Conservation (phyloP, 2,113 vertebrate genomes). For the Sarotherodon lohbergeri region DNA sequence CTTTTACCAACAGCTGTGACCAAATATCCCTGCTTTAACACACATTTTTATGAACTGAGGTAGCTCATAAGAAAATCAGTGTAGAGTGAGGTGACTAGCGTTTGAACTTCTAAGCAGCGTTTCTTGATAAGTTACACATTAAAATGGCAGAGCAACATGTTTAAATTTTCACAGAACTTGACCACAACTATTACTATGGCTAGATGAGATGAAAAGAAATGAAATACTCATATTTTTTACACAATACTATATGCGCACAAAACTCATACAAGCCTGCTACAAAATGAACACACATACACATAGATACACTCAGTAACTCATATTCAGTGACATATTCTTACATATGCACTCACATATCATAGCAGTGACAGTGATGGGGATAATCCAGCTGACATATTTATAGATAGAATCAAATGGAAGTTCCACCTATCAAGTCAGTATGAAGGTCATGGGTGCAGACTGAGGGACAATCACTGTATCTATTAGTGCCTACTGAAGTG, state of each 20-base stretch:
- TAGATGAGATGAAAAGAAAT: background rate
- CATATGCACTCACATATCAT: background rate
- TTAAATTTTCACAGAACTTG: background rate
- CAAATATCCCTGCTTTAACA: background rate
- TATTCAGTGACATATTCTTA: background rate
- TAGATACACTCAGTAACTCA: background rate
- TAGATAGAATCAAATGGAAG: background rate
- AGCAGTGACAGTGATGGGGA: background rate
- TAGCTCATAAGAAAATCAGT: background rate
- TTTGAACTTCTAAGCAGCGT: background rate
- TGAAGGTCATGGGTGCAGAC: background rate
- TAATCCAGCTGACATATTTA: background rate
- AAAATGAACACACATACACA: background rate
- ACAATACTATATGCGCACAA: background rate
- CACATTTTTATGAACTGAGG: background rate
- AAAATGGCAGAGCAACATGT: background rate
- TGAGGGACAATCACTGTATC: background rate
- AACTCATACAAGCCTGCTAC: background rate
- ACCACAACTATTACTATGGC: background rate
- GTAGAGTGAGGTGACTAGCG: background rate
- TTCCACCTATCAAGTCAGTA: background rate
- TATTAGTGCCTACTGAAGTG: background rate
- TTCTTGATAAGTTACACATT: background rate
- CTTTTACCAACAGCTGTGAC: conserved; percentile 1
- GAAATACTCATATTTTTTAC: background rate